These are phyloP conservation scores for Dasypogon diadema DNA, from an alignment of 2,888 invertebrate species.

Conservation along the genomic window DNA sequence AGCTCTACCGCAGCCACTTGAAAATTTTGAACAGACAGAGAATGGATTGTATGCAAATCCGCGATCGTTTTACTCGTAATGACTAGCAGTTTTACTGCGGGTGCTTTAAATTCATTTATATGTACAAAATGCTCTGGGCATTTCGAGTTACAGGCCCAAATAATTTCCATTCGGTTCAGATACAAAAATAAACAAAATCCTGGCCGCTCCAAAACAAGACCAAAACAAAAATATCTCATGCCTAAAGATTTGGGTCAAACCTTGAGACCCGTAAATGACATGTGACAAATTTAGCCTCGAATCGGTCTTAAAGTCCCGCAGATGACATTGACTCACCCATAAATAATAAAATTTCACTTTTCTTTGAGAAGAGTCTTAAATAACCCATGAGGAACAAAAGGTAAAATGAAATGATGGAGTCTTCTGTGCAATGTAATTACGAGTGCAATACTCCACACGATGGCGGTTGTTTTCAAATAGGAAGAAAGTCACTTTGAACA, in stretches of 20 bases:
- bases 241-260: constrained; percentile 8
- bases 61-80: neutral
- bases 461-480: neutral
- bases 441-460: constrained; percentile 9
- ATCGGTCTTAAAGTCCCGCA: neutral
- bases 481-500: constrained; percentile 11
- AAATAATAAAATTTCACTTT: constrained; percentile 47
- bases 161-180: too few relatives aligned
- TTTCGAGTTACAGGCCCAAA: too few relatives aligned
- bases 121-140: constrained; percentile 4
- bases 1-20: too few relatives aligned
- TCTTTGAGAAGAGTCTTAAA: constrained; percentile 5
- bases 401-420: neutral
- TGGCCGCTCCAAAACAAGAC: neutral
- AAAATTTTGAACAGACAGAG: neutral
- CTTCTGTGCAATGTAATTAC: constrained; percentile 11
- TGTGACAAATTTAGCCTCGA: constrained; percentile 31
- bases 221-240: neutral
- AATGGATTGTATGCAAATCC: constrained; percentile 29
- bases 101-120: constrained; percentile 3
- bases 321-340: constrained; percentile 35
- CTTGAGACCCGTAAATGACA: constrained; percentile 27
- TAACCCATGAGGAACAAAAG: neutral
- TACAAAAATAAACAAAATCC: neutral
- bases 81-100: neutral